A percentile compares a stretch with the other conserved stretches of the same genome.
These are phyloP conservation scores for Recurvirostra avosetta DNA, from an alignment of 2,113 vertebrate species.

Conservation along the genomic window DNA sequence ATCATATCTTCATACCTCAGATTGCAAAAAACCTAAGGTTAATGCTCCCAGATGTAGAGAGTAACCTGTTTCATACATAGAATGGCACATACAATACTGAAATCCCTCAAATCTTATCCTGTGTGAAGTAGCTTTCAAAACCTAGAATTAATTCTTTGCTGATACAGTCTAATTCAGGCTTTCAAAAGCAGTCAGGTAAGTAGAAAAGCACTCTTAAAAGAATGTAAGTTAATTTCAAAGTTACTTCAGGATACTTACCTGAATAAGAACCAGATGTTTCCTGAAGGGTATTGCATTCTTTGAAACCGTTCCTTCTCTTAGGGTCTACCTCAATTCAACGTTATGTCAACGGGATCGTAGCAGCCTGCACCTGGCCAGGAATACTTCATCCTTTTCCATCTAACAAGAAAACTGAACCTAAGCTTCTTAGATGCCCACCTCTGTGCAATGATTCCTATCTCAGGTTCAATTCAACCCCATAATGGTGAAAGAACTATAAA, in stretches of 20 bases:
- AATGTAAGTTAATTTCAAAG: neutral
- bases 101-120: neutral
- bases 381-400: neutral
- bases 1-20: neutral
- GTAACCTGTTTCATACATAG: neutral
- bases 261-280: neutral
- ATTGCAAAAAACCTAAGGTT: neutral
- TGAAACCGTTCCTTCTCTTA: neutral
- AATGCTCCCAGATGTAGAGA: neutral
- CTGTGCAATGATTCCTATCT: neutral
- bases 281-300: neutral
- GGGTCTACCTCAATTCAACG: neutral
- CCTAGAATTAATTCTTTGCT: neutral
- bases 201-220: neutral
- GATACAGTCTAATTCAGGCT: fast-evolving
- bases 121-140: neutral
- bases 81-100: neutral
- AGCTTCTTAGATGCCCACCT: neutral
- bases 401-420: neutral
- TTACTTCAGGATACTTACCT: neutral
- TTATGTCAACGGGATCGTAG: fast-evolving
- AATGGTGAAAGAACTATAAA: neutral
- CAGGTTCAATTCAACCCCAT: neutral
- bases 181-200: neutral
- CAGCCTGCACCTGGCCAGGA: neutral